Base-by-base conservation (phyloP, 2,113 vertebrate species). In the Lagopus leucura region DNA sequence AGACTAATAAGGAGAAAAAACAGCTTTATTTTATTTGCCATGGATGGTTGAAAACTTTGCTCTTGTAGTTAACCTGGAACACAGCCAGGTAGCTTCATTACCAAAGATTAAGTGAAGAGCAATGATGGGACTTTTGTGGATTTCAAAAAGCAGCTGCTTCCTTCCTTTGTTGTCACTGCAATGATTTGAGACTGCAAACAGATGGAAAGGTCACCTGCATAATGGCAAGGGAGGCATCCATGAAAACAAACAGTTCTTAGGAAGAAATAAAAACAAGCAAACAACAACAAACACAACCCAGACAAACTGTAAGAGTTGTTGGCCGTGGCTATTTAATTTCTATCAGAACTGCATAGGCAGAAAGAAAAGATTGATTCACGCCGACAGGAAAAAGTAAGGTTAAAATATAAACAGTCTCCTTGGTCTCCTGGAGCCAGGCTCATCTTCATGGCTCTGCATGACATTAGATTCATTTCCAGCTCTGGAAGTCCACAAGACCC, bases 101-200 rank as follows among this genome's bases (percentile, higher is more conserved):
- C 57, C 45, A 67, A 82, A 67, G 24, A 66, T 22, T 34, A 63
- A 82, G 34, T 11, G 11, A 47, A 88, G 28, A 80, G 66, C 58
- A 87, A 69, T 4, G 42, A 71, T 36, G 22, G 4, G 60, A 55
- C 38, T 88, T 54, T 58, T 13, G 60, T 67, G 65, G 76, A 55
- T 91, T 88, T 90, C 1, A 0, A 67, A 71, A 93, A 48, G 47
- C 81, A 84, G 52, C 38, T 88, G n/a, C 60, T 95, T 30, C 38
- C 28, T 14, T 30, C 5, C 36, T 93, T 66, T 83, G 25, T 24
- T 77, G 80, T 34, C n/a, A 30, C 42, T 22, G 19, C 34, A 75
- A 81, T 32, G 57, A 52, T 75, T 75, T 82, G 71, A 85, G 64
- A 61, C 72, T 86, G 32, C 52, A 89, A 93, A 83, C 42, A 93